phyloP scores from a whole-genome alignment of 2,797 vertebrate genomes.

The Thripadectes ignobilis region DNA sequence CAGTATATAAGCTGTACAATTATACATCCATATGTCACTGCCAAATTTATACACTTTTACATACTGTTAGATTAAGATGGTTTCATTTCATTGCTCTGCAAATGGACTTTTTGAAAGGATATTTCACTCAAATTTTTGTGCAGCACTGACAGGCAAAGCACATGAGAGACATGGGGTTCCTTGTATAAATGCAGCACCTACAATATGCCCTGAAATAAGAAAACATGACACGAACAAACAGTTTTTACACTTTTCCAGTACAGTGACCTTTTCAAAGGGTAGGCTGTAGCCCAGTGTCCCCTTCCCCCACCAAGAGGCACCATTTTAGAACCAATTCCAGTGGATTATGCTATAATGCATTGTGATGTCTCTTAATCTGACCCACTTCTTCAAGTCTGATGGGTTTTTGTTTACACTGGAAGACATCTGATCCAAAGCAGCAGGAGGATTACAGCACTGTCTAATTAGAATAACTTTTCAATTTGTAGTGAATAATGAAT shows the following conservation, averaged over 20 bases:
- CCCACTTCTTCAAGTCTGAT: conserved; percentile 35
- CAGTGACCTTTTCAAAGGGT: background rate
- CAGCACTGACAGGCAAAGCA: background rate
- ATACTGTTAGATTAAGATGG: conserved; percentile 18
- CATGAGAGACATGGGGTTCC: background rate
- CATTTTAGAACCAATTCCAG: conserved; percentile 8
- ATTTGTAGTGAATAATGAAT: background rate
- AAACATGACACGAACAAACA: background rate
- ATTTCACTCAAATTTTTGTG: conserved; percentile 11
- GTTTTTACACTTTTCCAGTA: background rate
- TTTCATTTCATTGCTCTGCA: conserved; percentile 38
- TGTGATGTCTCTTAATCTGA: background rate
- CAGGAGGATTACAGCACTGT: conserved; percentile 25
- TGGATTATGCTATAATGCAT: background rate
- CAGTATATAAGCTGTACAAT: conserved; percentile 33
- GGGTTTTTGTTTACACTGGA: conserved; percentile 25
- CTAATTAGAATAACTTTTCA: conserved; percentile 47
- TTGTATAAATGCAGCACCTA: background rate
- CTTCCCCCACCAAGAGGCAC: background rate
- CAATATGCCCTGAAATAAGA: background rate
- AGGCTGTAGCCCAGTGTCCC: background rate
- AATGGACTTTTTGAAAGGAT: conserved; percentile 34
- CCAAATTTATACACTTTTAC: conserved; percentile 46
- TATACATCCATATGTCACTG: conserved; percentile 47
- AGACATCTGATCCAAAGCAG: conserved; percentile 40